These are phyloP conservation scores for Sciaenops ocellatus DNA, from an alignment of 2,797 vertebrate species.

Conservation along the genomic window DNA sequence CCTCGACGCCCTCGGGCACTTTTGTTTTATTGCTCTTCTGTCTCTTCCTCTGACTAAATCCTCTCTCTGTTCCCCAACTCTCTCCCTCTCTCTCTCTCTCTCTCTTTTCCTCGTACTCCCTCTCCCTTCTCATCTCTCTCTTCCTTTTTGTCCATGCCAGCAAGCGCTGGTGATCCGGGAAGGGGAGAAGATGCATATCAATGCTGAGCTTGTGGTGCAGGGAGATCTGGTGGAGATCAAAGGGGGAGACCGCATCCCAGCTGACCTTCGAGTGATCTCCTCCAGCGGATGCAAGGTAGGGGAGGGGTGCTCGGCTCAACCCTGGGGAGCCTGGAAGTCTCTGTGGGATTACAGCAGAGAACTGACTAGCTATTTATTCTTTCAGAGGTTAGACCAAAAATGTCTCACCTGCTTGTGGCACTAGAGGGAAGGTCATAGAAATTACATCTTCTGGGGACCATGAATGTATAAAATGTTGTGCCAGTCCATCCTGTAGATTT, in stretches of 20 bases:
- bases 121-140: slow-evolving; percentile 11
- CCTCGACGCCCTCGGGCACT: slow-evolving; percentile 47
- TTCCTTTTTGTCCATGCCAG: slow-evolving; percentile 75
- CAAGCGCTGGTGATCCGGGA: slow-evolving; percentile 97
- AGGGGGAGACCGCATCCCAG: slow-evolving; percentile 93
- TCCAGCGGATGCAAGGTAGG: slow-evolving; percentile 93
- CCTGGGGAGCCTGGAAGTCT: slow-evolving; percentile 21
- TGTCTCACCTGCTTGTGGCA: too few species aligned
- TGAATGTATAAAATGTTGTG: background rate
- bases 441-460: background rate
- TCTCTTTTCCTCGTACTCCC: slow-evolving; percentile 10
- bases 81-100: background rate
- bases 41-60: slow-evolving; percentile 57
- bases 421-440: too few species aligned
- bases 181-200: slow-evolving; percentile 93
- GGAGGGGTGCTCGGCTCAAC: slow-evolving; percentile 14
- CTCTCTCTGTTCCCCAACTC: slow-evolving; percentile 50
- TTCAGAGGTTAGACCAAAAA: too few species aligned
- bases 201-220: slow-evolving; percentile 92
- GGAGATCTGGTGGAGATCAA: slow-evolving; percentile 97
- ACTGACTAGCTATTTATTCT: background rate
- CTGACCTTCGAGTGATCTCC: slow-evolving; percentile 92
- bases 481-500: background rate
- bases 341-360: slow-evolving; percentile 17
- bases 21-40: slow-evolving; percentile 24